These are phyloP conservation scores for Monoplex corrugatus DNA, from an alignment of 2,888 invertebrate genomes.

Conservation along the genomic window DNA sequence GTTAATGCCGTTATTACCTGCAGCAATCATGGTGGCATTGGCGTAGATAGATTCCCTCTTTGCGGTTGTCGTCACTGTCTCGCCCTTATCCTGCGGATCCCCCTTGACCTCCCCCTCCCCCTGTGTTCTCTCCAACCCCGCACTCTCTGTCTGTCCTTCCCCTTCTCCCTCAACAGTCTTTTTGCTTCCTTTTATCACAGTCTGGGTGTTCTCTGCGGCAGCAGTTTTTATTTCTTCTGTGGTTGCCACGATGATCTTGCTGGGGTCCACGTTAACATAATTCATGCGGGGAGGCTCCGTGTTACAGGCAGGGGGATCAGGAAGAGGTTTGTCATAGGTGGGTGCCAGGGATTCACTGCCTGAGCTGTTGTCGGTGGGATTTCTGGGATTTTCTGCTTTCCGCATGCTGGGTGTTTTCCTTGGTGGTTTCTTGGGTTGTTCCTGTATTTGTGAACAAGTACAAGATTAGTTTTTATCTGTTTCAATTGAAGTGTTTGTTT, in stretches of 20 bases:
- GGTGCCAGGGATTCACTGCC: not conserved
- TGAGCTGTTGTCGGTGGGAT: constrained; percentile 43
- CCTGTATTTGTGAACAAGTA: constrained; percentile 52
- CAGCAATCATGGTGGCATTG: constrained; percentile 21
- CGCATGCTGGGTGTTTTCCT: constrained; percentile 63
- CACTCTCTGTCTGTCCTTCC: not conserved
- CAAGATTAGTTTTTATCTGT: too few relatives aligned
- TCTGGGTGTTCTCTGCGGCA: not conserved
- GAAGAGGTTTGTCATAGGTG: constrained; percentile 35
- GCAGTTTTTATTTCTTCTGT: not conserved
- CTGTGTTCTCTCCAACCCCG: not conserved
- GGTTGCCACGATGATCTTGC: not conserved
- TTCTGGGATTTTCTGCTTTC: constrained; percentile 5
- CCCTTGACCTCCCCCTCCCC: not conserved
- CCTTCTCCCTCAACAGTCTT: not conserved
- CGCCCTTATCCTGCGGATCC: not conserved
- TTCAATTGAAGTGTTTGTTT: too few relatives aligned
- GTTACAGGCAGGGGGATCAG: constrained; percentile 39
- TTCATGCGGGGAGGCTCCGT: not conserved
- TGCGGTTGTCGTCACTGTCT: not conserved
- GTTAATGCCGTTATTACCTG: too few relatives aligned
- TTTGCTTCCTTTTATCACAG: constrained; percentile 24
- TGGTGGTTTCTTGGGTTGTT: constrained; percentile 69
- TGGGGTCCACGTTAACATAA: constrained; percentile 11
- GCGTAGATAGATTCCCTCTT: constrained; percentile 37